A percentile compares a stretch with the other conserved stretches of the same genome.
phyloP scores from a whole-genome alignment of 1,140 invertebrate species.

The Calosoma granatense region DNA sequence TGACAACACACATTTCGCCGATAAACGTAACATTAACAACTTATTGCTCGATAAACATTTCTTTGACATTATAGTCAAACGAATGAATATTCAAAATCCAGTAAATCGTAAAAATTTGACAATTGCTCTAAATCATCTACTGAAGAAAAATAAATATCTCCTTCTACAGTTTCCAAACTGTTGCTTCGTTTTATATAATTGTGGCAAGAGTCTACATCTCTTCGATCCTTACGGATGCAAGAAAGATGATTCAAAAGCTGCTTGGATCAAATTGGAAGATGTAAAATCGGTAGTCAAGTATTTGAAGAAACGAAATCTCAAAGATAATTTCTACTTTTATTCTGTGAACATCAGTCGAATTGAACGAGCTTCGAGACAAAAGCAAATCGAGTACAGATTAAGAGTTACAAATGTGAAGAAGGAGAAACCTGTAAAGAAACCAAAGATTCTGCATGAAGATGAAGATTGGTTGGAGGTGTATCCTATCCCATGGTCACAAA shows the following conservation, averaged over 20 bases:
- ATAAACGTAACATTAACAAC: slow-evolving; percentile 46
- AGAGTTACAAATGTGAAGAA: slow-evolving; percentile 24
- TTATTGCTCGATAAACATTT: slow-evolving; percentile 46
- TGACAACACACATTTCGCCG: slow-evolving; percentile 39
- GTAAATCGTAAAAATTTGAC: slow-evolving; percentile 40
- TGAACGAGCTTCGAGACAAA: slow-evolving; percentile 37
- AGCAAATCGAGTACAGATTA: slow-evolving; percentile 33
- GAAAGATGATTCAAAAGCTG: slow-evolving; percentile 18
- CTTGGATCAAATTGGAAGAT: slow-evolving; percentile 24
- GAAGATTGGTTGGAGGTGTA: slow-evolving; percentile 27
- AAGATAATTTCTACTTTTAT: slow-evolving; percentile 35
- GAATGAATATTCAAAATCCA: slow-evolving; percentile 23
- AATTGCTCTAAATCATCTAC: slow-evolving; percentile 33
- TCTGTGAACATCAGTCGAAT: slow-evolving; percentile 43
- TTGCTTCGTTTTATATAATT: slow-evolving; percentile 41
- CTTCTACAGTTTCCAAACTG: slow-evolving; percentile 41
- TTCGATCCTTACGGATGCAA: slow-evolving; percentile 42
- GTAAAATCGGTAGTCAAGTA: slow-evolving; percentile 18
- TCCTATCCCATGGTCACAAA: slow-evolving; percentile 29
- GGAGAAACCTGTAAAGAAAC: slow-evolving; percentile 6
- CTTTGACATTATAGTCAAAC: slow-evolving; percentile 41
- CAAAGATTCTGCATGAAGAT: slow-evolving; percentile 28
- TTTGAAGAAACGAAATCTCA: slow-evolving; percentile 3
- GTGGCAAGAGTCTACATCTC: slow-evolving; percentile 39
- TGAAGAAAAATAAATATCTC: slow-evolving; percentile 39